phyloP scores from a whole-genome alignment of 1,140 invertebrate species.

The Drosophila novamexicana region DNA sequence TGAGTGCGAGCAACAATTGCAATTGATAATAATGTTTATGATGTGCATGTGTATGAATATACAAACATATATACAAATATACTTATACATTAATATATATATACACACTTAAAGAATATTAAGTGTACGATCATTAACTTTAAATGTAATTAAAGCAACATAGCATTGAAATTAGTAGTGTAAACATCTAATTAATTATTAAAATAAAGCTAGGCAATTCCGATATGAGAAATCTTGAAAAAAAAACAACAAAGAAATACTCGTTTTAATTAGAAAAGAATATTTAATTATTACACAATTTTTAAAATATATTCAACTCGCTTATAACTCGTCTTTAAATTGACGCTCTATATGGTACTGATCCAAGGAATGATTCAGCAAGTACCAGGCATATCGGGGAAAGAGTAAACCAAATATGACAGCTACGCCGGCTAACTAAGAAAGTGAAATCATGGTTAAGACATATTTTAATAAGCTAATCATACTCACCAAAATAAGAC shows the following conservation, averaged over 20 bases:
- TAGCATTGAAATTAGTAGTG: conserved; percentile 78
- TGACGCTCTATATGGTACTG: conserved; percentile 48
- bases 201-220: conserved; percentile 78
- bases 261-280: conserved; percentile 26
- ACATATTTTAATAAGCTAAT: not conserved
- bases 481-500: conserved; percentile 48
- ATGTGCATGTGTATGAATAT: conserved; percentile 46
- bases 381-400: conserved; percentile 36
- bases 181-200: conserved; percentile 75
- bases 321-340: conserved; percentile 55
- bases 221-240: conserved; percentile 63
- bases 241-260: not conserved
- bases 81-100: conserved; percentile 23
- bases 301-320: conserved; percentile 34
- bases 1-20: conserved; percentile 60
- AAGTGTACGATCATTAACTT: conserved; percentile 72
- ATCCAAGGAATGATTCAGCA: conserved; percentile 42
- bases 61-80: conserved; percentile 25
- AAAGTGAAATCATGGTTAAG: not conserved
- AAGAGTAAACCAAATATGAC: conserved; percentile 44
- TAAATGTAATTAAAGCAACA: conserved; percentile 75
- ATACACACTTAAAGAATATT: conserved; percentile 57
- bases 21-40: conserved; percentile 72
- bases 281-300: conserved; percentile 50
- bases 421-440: conserved; percentile 37